Evolutionary conservation across 2,888 invertebrate species (phyloP).

Genomic region (Plebejus argus): DNA sequence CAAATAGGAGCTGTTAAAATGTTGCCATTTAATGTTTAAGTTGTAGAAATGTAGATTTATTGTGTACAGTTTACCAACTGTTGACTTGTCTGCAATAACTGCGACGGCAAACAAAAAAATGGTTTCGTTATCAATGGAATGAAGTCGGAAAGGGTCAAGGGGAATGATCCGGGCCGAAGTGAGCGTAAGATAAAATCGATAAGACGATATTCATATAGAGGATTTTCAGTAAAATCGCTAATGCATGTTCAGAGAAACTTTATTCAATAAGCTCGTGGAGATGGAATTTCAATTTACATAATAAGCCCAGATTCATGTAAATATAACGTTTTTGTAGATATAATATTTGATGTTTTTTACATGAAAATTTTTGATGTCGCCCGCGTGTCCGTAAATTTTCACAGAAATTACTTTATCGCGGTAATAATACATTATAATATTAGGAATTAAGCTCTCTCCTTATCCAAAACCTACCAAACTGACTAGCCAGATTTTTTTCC

Average conservation of each 20-base stretch:
- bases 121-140: neutral
- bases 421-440: neutral
- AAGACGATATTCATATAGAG: conserved; percentile 7
- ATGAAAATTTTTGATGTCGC: neutral
- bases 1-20: neutral
- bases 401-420: too few relatives aligned
- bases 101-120: neutral
- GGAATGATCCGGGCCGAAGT: neutral
- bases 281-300: neutral
- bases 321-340: neutral
- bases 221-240: conserved; percentile 3
- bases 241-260: neutral
- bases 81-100: too few relatives aligned
- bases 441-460: too few relatives aligned
- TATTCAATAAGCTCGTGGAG: neutral
- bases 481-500: too few relatives aligned
- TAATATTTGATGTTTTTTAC: neutral
- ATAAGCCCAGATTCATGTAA: neutral
- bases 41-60: neutral
- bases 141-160: neutral
- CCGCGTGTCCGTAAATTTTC: too few relatives aligned
- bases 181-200: conserved; percentile 18
- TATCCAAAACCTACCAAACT: too few relatives aligned
- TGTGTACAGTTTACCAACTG: neutral
- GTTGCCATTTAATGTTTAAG: neutral